Base-by-base conservation (phyloP, 2,888 invertebrate species). In the Prosopocoilus inquinatus region DNA sequence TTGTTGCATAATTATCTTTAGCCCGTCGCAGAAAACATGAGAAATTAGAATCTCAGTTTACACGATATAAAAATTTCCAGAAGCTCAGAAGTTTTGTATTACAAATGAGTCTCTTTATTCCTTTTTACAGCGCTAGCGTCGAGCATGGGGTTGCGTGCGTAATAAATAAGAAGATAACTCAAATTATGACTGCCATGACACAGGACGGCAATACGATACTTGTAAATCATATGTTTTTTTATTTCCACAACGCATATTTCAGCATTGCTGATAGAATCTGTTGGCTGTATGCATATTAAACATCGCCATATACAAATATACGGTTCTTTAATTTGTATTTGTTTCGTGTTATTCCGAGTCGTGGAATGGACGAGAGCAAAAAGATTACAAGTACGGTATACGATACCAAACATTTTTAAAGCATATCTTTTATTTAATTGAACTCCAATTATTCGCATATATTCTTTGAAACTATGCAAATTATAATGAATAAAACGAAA, bases 101-200 rank as follows among this genome's bases (percentile, higher is more conserved):
- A 46, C 46, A 46, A 46, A 33, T 58, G 53, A 47, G 41, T 47
- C 47, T 60, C 43, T 55, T 50, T 50, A 44, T 41, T 32, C 11
- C 32, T 12, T 16, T 32, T 39, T 20, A 41, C 13, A 39, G 12
- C 9, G 9, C 16, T 41, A 15, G 47, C 50, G 39, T 34, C 45
- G 39, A 33, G 47, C 41, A 33, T 49, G 50, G 57, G 55, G 51
- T 60, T 64, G 69, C 70, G 68, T 69, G 67, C 58, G 47, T 56
- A 65, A 71, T 73, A 72, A 72, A 74, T 71, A 72, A 72, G 60
- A 65, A 68, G 70, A 71, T 72, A 72, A 72, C 68, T 73, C 71
- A 70, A 71, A 73, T 72, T 73, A 74, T 73, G 73, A 73, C 68
- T 69, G 67, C 65, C 68, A 62, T 67, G 70, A 73, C 71, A 72